Percentiles rank a stretch among this genome's conserved stretches.
phyloP scores from a whole-genome alignment of 2,113 vertebrate genomes.

The Campylomormyrus numenius region DNA sequence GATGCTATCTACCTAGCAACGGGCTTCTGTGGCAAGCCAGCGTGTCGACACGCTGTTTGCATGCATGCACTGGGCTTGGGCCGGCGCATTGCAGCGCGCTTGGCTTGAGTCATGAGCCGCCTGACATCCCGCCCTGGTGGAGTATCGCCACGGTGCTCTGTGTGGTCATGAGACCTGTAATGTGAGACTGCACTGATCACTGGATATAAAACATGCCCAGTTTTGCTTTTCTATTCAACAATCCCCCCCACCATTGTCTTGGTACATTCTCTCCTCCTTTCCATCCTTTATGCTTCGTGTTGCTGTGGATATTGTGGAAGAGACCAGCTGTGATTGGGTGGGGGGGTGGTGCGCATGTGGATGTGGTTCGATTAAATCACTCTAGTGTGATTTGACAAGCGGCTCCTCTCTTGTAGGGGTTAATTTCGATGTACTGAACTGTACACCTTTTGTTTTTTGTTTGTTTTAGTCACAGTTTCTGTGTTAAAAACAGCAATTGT shows the following conservation, averaged over 20 bases:
- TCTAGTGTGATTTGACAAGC: neutral
- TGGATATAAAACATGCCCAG: neutral
- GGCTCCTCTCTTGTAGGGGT: neutral
- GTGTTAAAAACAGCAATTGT: neutral
- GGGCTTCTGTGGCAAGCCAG: neutral
- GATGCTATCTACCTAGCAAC: neutral
- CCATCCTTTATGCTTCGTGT: conserved; percentile 20
- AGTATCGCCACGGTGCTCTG: neutral
- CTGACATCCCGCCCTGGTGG: neutral
- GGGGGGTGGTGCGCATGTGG: neutral
- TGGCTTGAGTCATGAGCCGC: neutral
- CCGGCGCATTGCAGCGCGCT: neutral
- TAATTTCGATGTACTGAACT: neutral
- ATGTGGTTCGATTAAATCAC: neutral
- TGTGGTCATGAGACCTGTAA: neutral
- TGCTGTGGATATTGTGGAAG: conserved; percentile 50
- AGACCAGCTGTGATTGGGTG: conserved; percentile 50
- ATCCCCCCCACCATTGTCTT: neutral
- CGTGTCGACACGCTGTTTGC: neutral
- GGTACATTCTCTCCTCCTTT: conserved; percentile 32
- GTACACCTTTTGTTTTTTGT: neutral
- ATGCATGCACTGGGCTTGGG: neutral
- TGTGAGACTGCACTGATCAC: neutral
- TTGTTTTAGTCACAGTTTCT: neutral
- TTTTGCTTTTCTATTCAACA: neutral